phyloP scores from a whole-genome alignment of 2,888 invertebrate genomes.

The Conomelus anceps region DNA sequence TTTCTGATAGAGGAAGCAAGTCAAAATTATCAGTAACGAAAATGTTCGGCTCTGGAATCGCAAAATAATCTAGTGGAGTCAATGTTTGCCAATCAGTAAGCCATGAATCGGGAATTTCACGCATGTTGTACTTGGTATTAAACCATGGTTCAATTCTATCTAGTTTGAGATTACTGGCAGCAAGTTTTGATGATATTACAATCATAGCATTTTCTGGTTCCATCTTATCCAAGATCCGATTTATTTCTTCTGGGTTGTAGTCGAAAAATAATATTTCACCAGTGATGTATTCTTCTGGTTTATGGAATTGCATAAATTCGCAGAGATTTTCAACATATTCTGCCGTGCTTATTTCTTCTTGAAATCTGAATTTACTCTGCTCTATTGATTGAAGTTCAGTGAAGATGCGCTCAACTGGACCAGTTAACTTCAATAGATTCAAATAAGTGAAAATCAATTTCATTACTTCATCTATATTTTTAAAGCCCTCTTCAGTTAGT shows the following conservation, averaged over 20 bases:
- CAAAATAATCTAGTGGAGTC: conserved; percentile 51
- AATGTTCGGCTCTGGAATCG: conserved; percentile 60
- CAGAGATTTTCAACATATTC: conserved; percentile 72
- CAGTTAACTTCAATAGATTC: conserved; percentile 58
- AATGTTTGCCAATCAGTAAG: conserved; percentile 55
- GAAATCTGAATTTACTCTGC: conserved; percentile 55
- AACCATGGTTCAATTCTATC: conserved; percentile 75
- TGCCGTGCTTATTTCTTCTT: conserved; percentile 60
- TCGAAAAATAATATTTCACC: conserved; percentile 69
- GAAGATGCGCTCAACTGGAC: conserved; percentile 62
- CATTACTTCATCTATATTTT: conserved; percentile 63
- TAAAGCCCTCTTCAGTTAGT: conserved; percentile 70
- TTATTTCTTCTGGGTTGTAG: conserved; percentile 59
- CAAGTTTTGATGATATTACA: conserved; percentile 59
- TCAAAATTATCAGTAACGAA: conserved; percentile 67
- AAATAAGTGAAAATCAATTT: conserved; percentile 73
- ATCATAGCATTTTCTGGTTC: conserved; percentile 61
- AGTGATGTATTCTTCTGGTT: conserved; percentile 69
- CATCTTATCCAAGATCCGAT: conserved; percentile 48
- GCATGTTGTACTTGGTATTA: conserved; percentile 64
- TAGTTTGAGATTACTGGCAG: conserved; percentile 47
- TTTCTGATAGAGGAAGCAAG: conserved; percentile 44
- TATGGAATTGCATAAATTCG: conserved; percentile 73
- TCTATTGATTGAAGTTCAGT: conserved; percentile 67
- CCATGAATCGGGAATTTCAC: conserved; percentile 59